A percentile compares a stretch with the other conserved stretches of the same genome.
Evolutionary conservation across 2,113 vertebrate species (phyloP).

Genomic region (Panthera leo): DNA sequence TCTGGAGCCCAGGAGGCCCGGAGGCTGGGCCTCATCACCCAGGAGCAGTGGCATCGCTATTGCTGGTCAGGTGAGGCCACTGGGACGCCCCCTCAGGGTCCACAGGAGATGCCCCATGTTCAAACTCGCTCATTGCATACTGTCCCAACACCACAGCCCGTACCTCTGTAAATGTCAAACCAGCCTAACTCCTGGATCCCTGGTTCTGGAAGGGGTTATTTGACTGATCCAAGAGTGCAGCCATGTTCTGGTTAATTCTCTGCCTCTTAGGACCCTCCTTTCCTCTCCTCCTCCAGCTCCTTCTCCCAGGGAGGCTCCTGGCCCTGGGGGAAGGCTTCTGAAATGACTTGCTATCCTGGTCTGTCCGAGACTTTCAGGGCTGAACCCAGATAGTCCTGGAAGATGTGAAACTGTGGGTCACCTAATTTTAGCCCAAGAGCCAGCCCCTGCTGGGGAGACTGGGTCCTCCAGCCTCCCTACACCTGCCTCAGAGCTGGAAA

Average conservation of each 20-base stretch:
- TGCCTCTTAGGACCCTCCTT: not conserved
- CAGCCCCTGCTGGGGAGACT: not conserved
- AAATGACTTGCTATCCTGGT: not conserved
- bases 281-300: not conserved
- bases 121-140: accelerated
- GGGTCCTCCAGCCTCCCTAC: not conserved
- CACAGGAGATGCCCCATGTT: not conserved
- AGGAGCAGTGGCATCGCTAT: slow-evolving; percentile 83
- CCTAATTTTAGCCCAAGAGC: not conserved
- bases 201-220: not conserved
- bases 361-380: not conserved
- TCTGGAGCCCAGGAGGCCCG: slow-evolving; percentile 81
- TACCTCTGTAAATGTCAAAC: not conserved
- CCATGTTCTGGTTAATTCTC: no score
- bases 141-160: not conserved
- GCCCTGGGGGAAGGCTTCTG: not conserved
- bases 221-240: not conserved
- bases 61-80: slow-evolving; percentile 84
- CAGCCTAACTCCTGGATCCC: accelerated
- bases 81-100: accelerated
- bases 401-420: not conserved
- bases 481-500: not conserved
- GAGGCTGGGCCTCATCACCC: slow-evolving; percentile 81
- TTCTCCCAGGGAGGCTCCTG: not conserved
- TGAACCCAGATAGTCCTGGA: not conserved